Evolutionary conservation across 2,888 invertebrate species (phyloP).

Genomic region (Meloe dianella): DNA sequence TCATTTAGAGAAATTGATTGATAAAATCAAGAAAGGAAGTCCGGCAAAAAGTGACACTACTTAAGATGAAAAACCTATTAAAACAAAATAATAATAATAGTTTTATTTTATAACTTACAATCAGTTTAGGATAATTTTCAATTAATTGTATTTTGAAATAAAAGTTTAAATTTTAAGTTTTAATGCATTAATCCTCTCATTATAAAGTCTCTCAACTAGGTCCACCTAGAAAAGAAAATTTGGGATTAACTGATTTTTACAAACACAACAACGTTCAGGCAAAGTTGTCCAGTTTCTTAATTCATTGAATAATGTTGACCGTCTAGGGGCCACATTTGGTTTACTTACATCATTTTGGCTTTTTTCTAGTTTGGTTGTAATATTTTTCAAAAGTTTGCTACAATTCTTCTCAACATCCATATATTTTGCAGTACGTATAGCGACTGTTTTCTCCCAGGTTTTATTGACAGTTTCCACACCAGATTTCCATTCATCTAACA

Average conservation of each 20-base stretch:
- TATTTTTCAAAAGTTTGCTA: slow-evolving; percentile 37
- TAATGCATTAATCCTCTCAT: slow-evolving; percentile 24
- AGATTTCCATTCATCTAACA: slow-evolving; percentile 33
- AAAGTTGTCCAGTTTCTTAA: too few relatives aligned
- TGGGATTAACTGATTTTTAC: too few relatives aligned
- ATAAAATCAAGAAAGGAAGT: slow-evolving; percentile 37
- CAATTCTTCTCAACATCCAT: slow-evolving; percentile 38
- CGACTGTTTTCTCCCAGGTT: slow-evolving; percentile 8
- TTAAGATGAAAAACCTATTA: background rate
- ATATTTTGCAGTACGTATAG: slow-evolving; percentile 32
- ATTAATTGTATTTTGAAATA: background rate
- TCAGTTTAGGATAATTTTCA: background rate
- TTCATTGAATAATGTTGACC: too few relatives aligned
- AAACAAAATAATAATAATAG: background rate
- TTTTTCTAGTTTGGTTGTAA: slow-evolving; percentile 36
- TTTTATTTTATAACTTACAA: background rate
- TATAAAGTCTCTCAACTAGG: slow-evolving; percentile 26
- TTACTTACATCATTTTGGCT: slow-evolving; percentile 40
- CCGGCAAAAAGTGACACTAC: background rate
- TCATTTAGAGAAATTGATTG: slow-evolving; percentile 40
- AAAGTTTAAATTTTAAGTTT: background rate
- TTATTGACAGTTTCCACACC: slow-evolving; percentile 18
- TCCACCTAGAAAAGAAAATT: slow-evolving; percentile 19
- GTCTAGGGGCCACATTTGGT: too few relatives aligned
- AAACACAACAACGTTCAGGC: too few relatives aligned